Evolutionary conservation across 2,113 vertebrate genomes (phyloP).

Genomic region (Phaetusa simplex): DNA sequence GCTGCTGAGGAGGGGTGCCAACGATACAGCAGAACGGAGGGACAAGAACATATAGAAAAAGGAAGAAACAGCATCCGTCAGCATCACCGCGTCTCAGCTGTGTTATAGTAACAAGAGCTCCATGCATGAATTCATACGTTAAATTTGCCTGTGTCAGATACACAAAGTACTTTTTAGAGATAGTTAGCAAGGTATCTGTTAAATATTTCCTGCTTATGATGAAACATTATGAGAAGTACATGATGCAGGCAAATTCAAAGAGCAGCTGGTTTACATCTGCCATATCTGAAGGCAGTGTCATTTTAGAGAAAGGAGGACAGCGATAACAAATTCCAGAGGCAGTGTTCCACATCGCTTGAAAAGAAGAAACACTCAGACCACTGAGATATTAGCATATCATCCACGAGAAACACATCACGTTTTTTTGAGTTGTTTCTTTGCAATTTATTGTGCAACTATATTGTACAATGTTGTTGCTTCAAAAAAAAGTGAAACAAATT

Average conservation of each 20-base stretch:
- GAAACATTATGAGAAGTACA: neutral
- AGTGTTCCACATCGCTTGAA: neutral
- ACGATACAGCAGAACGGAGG: neutral
- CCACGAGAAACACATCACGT: rapidly evolving
- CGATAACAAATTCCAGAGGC: neutral
- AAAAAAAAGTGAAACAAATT: neutral
- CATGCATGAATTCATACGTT: neutral
- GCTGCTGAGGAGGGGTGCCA: neutral
- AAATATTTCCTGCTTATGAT: neutral
- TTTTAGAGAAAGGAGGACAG: neutral
- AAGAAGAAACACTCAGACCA: neutral
- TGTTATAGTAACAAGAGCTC: neutral
- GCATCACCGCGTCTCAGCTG: neutral
- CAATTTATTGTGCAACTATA: neutral
- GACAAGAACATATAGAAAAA: neutral
- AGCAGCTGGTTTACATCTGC: slow-evolving; percentile 31
- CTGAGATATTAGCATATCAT: neutral
- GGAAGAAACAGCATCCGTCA: neutral
- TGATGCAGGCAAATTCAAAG: neutral
- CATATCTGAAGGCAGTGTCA: neutral
- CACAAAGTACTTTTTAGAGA: neutral
- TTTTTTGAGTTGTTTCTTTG: neutral
- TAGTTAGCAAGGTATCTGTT: neutral
- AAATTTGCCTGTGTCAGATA: neutral
- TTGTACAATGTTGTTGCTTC: neutral